Base-by-base conservation (phyloP, 1,140 invertebrate genomes). In the Lordiphosa mommai region DNA sequence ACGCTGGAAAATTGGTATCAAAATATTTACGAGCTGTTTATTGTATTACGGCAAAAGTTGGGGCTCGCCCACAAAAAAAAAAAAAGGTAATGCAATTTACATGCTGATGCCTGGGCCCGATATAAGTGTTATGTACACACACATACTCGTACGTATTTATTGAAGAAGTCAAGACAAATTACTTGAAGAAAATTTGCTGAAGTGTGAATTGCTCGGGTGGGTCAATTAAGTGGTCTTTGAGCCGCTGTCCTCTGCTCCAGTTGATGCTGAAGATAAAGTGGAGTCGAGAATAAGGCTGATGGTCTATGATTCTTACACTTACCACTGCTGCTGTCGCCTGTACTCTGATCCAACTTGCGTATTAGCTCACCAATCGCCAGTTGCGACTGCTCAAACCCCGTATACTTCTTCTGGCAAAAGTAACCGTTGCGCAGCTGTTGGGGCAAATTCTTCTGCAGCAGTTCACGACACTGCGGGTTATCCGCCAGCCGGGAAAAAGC, bases 401-500 rank as follows among this genome's bases (percentile, higher is more conserved):
- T 8, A 37, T 92, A 90, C 73, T 92, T 91, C 68, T 92, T 95
- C 4, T 92, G 92, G 7, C 93, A 93, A 90, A 99, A 99, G n/a
- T 97, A 99, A 7, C 93, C 93, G 89, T 99, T 97, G 51, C 96
- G 92, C 7, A 99, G 89, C 76, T 98, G 97, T 88, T 98, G 96
- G 3, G 98, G 98, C 49, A 99, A 91, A 89, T 97, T 99, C 72
- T 98, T 96, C 7, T 96, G 90, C 1, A 99, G 90, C 1, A 98
- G 97, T 90, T 98, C 95, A 49, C 97, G 90, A 1, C 97, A 97
- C 77, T 96, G 95, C 49, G 95, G 93, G 90, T 99, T 99, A 88
- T 99, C 98, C 8, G 97, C 98, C 0, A 99, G 91, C 61, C 98
- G 92, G 0, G 98, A 89, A 88, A 99, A 99, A 89, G 98, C 99